phyloP scores from a whole-genome alignment of 2,797 vertebrate genomes.

The Mus minutoides region DNA sequence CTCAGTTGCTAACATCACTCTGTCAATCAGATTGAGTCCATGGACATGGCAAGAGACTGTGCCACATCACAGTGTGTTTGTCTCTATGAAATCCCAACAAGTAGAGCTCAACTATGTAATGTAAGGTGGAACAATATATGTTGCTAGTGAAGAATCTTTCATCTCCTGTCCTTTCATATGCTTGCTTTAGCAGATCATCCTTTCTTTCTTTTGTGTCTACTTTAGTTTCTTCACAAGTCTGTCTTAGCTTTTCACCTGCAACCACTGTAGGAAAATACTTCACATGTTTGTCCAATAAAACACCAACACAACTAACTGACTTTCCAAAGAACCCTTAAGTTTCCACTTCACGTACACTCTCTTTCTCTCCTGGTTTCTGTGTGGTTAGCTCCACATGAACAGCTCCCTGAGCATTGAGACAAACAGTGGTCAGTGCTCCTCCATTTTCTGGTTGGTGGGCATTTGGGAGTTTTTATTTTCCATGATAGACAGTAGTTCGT shows the following conservation, averaged over 20 bases:
- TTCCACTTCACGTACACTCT: background rate
- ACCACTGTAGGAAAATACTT: background rate
- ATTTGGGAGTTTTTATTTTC: background rate
- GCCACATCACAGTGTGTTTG: background rate
- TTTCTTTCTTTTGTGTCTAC: background rate
- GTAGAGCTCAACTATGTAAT: background rate
- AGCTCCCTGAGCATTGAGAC: accelerated
- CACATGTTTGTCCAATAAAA: background rate
- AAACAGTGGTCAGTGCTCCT: background rate
- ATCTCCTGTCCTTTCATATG: background rate
- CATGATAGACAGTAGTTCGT: background rate
- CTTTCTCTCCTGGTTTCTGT: background rate
- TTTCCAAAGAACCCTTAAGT: background rate
- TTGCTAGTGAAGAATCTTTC: background rate
- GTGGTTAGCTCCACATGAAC: background rate
- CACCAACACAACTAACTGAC: background rate
- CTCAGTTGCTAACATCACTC: background rate
- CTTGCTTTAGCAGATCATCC: background rate
- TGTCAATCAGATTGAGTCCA: background rate
- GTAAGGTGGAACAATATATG: background rate
- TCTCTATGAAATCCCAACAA: background rate
- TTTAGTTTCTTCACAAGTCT: background rate
- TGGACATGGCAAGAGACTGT: background rate
- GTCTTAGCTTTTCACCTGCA: background rate
- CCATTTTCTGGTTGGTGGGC: background rate